These are phyloP conservation scores for Pollenia angustigena DNA, from an alignment of 2,888 invertebrate genomes.

Conservation along the genomic window DNA sequence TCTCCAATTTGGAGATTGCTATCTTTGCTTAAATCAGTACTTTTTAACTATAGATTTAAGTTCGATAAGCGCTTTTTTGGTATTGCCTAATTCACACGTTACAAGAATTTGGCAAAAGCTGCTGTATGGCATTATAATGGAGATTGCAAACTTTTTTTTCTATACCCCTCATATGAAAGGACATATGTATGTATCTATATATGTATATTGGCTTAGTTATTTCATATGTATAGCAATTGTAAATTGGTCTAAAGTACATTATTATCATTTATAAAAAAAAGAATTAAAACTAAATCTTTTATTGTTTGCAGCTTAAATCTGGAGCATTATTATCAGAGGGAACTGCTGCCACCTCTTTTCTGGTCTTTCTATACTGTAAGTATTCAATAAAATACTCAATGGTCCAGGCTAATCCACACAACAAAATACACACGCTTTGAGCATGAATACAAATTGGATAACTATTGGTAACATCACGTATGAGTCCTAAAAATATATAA, in stretches of 20 bases:
- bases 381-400: conserved; percentile 85
- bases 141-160: no score
- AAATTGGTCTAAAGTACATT: conserved; percentile 64
- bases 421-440: conserved; percentile 88
- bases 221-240: neutral
- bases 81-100: no score
- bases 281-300: conserved; percentile 18
- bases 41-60: no score
- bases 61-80: no score
- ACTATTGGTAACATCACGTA: conserved; percentile 88
- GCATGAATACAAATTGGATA: conserved; percentile 89
- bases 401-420: conserved; percentile 89
- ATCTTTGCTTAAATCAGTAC: no score
- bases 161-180: conserved; percentile 1
- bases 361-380: conserved; percentile 75
- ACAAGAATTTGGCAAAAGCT: no score
- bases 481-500: conserved; percentile 86
- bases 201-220: neutral
- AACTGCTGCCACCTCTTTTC: conserved; percentile 32
- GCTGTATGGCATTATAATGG: no score
- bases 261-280: conserved; percentile 5
- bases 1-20: no score
- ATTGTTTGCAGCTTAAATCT: conserved; percentile 51
- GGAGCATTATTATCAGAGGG: conserved; percentile 38
- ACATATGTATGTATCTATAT: no score